phyloP scores from a whole-genome alignment of 2,888 invertebrate species.

The Coenonympha arcania region DNA sequence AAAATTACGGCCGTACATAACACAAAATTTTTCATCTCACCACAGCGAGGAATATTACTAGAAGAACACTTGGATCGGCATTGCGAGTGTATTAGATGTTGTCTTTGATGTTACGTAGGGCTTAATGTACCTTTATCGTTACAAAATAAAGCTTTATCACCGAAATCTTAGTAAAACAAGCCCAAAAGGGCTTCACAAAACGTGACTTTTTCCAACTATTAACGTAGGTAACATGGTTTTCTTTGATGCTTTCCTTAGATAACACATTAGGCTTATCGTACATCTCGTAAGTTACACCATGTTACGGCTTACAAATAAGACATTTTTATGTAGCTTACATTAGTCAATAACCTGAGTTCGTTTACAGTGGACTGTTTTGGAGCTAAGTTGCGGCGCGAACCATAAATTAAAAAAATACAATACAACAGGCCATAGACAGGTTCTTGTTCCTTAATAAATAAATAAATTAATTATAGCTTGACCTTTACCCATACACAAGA shows the following conservation, averaged over 20 bases:
- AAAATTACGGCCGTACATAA: too few species aligned
- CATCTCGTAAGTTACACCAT: constrained; percentile 20
- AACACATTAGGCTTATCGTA: constrained; percentile 17
- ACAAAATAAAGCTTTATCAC: neutral
- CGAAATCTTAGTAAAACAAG: too few species aligned
- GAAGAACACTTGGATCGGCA: too few species aligned
- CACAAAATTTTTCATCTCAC: too few species aligned
- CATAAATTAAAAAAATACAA: neutral
- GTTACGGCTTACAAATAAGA: constrained; percentile 18
- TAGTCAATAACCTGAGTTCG: constrained; percentile 16
- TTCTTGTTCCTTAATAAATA: too few species aligned
- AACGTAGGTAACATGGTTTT: constrained; percentile 10
- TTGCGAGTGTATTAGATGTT: too few species aligned
- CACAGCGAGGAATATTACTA: too few species aligned
- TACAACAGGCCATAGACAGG: neutral
- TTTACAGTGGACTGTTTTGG: constrained; percentile 21
- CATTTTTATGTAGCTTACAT: constrained; percentile 12
- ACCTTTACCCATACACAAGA: neutral
- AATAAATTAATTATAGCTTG: too few species aligned
- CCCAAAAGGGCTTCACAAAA: constrained; percentile 2
- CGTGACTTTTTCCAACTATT: constrained; percentile 8
- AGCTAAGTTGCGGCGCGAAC: constrained; percentile 18
- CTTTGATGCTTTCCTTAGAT: constrained; percentile 23
- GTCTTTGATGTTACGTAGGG: neutral
- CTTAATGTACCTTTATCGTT: neutral